Evolutionary conservation across 2,113 vertebrate genomes (phyloP).

Genomic region (Monopterus albus): DNA sequence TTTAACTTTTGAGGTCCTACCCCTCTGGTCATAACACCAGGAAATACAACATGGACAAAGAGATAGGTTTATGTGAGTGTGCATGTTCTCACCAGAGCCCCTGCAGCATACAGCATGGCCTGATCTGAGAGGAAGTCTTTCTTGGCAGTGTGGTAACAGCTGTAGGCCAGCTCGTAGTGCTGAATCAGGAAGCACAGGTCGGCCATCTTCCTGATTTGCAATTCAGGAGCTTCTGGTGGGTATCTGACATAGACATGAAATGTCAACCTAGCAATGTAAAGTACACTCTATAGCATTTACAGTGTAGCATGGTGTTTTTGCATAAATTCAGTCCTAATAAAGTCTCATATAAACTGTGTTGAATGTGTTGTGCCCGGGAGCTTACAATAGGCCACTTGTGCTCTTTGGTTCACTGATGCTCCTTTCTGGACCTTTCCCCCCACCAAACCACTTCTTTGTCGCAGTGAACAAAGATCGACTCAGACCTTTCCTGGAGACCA

Average conservation of each 20-base stretch:
- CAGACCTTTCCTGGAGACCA: constrained; percentile 96
- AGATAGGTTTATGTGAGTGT: not conserved
- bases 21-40: too few species aligned
- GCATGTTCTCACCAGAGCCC: constrained; percentile 89
- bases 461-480: constrained; percentile 96
- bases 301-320: too few species aligned
- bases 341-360: too few species aligned
- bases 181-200: constrained; percentile 98
- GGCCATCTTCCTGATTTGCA: constrained; percentile 99
- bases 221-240: constrained; percentile 96
- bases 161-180: constrained; percentile 98
- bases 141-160: constrained; percentile 98
- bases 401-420: constrained; percentile 93
- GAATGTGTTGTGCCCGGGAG: constrained; percentile 1
- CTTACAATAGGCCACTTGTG: constrained; percentile 93
- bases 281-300: not conserved
- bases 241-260: constrained; percentile 82
- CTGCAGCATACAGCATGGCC: constrained; percentile 98
- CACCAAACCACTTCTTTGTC: constrained; percentile 98
- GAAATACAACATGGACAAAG: too few species aligned
- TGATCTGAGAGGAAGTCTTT: constrained; percentile 99
- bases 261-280: not conserved
- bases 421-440: constrained; percentile 96
- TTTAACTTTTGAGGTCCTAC: too few species aligned
- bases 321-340: too few species aligned